Evolutionary conservation across 2,113 vertebrate genomes (phyloP).

Genomic region (Cygnus atratus): DNA sequence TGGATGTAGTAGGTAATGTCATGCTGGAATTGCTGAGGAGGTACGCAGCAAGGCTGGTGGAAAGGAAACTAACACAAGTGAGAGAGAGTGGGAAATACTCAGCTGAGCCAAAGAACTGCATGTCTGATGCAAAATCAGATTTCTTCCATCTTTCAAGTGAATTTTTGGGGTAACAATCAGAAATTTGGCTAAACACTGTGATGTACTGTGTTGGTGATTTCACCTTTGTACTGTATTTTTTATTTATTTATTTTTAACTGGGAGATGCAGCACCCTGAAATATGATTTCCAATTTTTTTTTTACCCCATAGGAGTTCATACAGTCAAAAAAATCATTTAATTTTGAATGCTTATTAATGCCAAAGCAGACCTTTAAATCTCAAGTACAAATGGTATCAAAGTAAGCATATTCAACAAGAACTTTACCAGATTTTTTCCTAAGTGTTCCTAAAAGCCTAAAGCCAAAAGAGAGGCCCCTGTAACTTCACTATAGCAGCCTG

Average conservation of each 20-base stretch:
- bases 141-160: background rate
- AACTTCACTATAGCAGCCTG: background rate
- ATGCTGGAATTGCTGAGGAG: background rate
- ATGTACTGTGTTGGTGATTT: accelerated
- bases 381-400: background rate
- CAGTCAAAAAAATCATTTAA: background rate
- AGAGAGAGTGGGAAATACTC: background rate
- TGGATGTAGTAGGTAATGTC: background rate
- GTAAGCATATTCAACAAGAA: background rate
- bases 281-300: background rate
- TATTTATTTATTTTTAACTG: background rate
- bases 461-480: background rate
- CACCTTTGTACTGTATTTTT: background rate
- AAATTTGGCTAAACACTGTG: background rate
- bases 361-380: background rate
- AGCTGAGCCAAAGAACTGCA: background rate
- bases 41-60: background rate
- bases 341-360: background rate
- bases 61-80: background rate
- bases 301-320: background rate
- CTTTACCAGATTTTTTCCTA: background rate
- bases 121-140: background rate
- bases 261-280: background rate
- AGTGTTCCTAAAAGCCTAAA: background rate
- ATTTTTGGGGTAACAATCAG: background rate